A percentile compares a stretch with the other conserved stretches of the same genome.
These are phyloP conservation scores for Ctena decussata DNA, from an alignment of 2,888 invertebrate genomes.

Conservation along the genomic window DNA sequence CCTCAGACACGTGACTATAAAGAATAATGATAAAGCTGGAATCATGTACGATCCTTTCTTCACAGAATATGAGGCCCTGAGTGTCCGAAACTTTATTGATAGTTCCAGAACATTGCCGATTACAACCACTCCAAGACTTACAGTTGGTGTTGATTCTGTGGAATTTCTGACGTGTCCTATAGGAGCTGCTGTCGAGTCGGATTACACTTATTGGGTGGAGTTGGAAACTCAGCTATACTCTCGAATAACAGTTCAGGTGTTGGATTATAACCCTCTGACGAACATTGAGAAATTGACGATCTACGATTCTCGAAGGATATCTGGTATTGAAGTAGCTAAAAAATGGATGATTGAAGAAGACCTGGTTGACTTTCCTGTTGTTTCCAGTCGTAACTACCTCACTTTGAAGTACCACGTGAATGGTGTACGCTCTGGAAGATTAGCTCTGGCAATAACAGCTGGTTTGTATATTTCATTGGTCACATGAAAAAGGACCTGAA, in stretches of 20 bases:
- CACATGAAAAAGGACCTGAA: too few relatives aligned
- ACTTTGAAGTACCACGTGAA: slow-evolving; percentile 83
- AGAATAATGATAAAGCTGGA: slow-evolving; percentile 95
- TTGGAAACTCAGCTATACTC: slow-evolving; percentile 38
- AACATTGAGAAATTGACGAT: slow-evolving; percentile 82
- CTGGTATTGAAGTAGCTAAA: slow-evolving; percentile 51
- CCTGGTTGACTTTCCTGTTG: slow-evolving; percentile 95
- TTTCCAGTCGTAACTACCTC: slow-evolving; percentile 89
- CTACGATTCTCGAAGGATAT: slow-evolving; percentile 70
- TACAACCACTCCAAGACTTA: slow-evolving; percentile 36
- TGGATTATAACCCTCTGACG: slow-evolving; percentile 85
- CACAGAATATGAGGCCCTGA: slow-evolving; percentile 87
- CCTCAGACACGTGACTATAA: slow-evolving; percentile 91
- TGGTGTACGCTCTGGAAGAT: slow-evolving; percentile 81
- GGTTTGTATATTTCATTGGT: too few relatives aligned
- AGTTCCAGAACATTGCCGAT: slow-evolving; percentile 66
- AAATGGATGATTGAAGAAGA: slow-evolving; percentile 89
- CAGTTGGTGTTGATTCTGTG: slow-evolving; percentile 67
- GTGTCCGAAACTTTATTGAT: slow-evolving; percentile 82
- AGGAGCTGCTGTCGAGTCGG: slow-evolving; percentile 52
- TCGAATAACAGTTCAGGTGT: slow-evolving; percentile 79
- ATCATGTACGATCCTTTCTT: slow-evolving; percentile 97
- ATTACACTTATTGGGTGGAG: slow-evolving; percentile 71
- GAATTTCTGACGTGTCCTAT: slow-evolving; percentile 74
- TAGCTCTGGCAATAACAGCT: slow-evolving; percentile 82